Percentiles rank a stretch among this genome's conserved stretches.
These are phyloP conservation scores for Chloroceryle inda DNA, from an alignment of 2,797 vertebrate species.

Conservation along the genomic window DNA sequence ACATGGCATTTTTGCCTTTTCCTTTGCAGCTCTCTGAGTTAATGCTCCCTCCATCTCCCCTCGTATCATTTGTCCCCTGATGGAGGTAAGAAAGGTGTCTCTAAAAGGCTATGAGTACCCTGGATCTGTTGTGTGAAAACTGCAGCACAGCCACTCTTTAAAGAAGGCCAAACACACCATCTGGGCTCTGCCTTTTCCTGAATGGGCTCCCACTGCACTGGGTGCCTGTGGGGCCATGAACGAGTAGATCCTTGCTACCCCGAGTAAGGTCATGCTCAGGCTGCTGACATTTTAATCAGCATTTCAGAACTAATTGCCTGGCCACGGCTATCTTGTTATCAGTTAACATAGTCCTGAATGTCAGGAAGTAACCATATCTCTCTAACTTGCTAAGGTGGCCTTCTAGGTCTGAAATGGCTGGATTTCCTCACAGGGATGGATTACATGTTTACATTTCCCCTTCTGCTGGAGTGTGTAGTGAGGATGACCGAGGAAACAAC, in stretches of 20 bases:
- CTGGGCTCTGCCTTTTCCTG: not conserved
- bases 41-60: not conserved
- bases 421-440: constrained; percentile 59
- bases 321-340: constrained; percentile 47
- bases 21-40: not conserved
- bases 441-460: constrained; percentile 61
- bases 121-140: not conserved
- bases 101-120: not conserved
- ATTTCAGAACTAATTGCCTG: constrained; percentile 63
- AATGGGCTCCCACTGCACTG: not conserved
- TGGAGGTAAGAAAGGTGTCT: not conserved
- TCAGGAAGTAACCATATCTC: constrained; percentile 75
- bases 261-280: not conserved
- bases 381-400: not conserved
- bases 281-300: constrained; percentile 49
- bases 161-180: not conserved
- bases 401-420: constrained; percentile 55
- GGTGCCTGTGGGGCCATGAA: not conserved
- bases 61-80: not conserved
- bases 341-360: constrained; percentile 60
- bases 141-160: not conserved
- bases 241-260: not conserved
- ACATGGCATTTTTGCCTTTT: not conserved
- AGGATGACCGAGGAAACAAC: constrained; percentile 3
- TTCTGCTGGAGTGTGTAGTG: not conserved